Percentiles rank a stretch among this genome's conserved stretches.
These are phyloP conservation scores for Cavia porcellus DNA, from an alignment of 2,113 vertebrate species.

Conservation along the genomic window DNA sequence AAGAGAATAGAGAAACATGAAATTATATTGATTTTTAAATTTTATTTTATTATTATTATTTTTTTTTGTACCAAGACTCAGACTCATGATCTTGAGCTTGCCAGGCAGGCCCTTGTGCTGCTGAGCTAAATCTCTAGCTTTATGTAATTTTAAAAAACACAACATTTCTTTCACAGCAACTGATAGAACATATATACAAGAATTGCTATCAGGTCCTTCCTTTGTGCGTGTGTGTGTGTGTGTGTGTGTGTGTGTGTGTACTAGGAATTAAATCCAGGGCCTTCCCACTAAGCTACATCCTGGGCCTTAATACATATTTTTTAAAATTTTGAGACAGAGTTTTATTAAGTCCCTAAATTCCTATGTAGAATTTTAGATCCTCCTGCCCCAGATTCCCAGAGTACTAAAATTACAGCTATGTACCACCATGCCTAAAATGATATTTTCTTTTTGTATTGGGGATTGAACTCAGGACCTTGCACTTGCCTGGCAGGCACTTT, in stretches of 20 bases:
- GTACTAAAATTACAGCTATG: neutral
- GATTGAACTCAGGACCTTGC: no score
- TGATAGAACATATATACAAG: neutral
- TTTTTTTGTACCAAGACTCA: no score
- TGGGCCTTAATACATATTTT: neutral
- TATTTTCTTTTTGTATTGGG: neutral
- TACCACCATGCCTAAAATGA: neutral
- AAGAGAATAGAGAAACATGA: constrained; percentile 9
- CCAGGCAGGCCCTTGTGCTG: no score
- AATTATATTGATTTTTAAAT: no score
- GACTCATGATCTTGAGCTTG: no score
- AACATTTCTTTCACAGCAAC: neutral
- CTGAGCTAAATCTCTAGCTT: no score
- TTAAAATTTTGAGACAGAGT: neutral
- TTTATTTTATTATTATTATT: no score
- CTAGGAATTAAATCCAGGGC: neutral
- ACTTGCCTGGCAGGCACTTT: no score
- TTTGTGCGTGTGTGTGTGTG: no score
- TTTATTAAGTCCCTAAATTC: neutral
- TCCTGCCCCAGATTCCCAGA: neutral
- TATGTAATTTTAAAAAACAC: constrained; percentile 8
- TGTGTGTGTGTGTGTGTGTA: neutral
- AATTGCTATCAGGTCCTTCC: neutral
- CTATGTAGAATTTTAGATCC: neutral
- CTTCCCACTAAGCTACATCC: neutral